Conservation (phyloP, 2,797 vertebrate species). For the Enteromius argenteus region DNA sequence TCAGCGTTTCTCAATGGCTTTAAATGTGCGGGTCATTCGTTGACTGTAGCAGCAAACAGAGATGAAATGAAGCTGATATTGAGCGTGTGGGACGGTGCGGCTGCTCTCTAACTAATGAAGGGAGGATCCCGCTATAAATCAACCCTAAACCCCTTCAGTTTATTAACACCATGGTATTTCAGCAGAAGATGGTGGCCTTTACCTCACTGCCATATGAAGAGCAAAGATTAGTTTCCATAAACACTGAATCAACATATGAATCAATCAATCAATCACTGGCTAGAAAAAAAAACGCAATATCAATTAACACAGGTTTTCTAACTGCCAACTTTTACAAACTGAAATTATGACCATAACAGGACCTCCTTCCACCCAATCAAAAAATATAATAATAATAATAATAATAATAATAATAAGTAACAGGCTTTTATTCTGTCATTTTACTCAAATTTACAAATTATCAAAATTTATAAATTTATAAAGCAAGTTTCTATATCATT, state of each 20-base stretch:
- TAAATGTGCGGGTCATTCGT: not conserved
- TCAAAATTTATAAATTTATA: no score
- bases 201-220: conserved; percentile 70
- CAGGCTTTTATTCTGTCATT: not conserved
- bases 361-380: not conserved
- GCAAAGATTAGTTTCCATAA: conserved; percentile 67
- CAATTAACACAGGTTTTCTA: not conserved
- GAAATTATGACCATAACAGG: not conserved
- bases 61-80: conserved; percentile 6
- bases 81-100: not conserved
- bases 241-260: conserved; percentile 75
- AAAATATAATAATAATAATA: not conserved
- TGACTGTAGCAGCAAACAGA: not conserved
- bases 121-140: conserved; percentile 32
- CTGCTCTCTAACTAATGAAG: not conserved
- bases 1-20: not conserved
- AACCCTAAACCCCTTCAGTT: not conserved
- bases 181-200: conserved; percentile 41
- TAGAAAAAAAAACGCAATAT: not conserved
- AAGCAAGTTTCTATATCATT: no score
- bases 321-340: not conserved
- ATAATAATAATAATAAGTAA: not conserved
- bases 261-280: not conserved
- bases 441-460: not conserved
- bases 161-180: conserved; percentile 30